A percentile compares a stretch with the other conserved stretches of the same genome.
phyloP scores from a whole-genome alignment of 1,140 invertebrate species.

The Lanistes nyassanus region DNA sequence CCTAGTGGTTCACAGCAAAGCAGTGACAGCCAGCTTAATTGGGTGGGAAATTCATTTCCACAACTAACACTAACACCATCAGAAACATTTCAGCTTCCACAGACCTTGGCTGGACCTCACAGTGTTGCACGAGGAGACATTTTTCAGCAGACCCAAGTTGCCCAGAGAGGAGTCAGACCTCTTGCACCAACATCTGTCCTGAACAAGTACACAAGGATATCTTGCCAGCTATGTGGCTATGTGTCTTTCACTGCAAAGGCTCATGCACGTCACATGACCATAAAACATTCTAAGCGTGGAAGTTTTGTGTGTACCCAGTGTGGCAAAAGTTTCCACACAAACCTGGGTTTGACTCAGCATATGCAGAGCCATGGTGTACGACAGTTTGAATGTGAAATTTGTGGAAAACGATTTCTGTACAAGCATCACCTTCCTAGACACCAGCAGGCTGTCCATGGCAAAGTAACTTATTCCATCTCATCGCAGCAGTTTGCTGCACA shows the following conservation, averaged over 20 bases:
- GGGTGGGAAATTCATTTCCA: neutral
- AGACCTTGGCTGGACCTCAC: neutral
- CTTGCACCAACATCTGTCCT: neutral
- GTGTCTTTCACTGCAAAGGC: neutral
- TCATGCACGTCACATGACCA: conserved; percentile 7
- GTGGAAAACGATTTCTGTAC: conserved; percentile 27
- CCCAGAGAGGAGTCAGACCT: neutral
- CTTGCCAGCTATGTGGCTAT: conserved; percentile 16
- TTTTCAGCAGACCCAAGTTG: neutral
- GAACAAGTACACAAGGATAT: neutral
- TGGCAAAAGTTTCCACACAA: conserved; percentile 31
- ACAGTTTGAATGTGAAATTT: conserved; percentile 33
- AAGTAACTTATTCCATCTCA: neutral
- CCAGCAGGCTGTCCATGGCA: conserved; percentile 24
- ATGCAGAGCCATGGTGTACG: conserved; percentile 32
- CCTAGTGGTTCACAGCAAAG: neutral
- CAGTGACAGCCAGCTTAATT: neutral
- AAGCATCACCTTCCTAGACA: conserved; percentile 35
- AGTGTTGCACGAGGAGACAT: too few species aligned
- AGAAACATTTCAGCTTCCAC: neutral
- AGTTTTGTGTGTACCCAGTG: conserved; percentile 27
- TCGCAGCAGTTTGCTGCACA: too few species aligned
- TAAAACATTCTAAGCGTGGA: conserved; percentile 11
- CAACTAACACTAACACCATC: neutral
- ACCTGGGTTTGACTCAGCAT: conserved; percentile 26